These are phyloP conservation scores for Hymenopus coronatus DNA, from an alignment of 2,888 invertebrate species.

Conservation along the genomic window DNA sequence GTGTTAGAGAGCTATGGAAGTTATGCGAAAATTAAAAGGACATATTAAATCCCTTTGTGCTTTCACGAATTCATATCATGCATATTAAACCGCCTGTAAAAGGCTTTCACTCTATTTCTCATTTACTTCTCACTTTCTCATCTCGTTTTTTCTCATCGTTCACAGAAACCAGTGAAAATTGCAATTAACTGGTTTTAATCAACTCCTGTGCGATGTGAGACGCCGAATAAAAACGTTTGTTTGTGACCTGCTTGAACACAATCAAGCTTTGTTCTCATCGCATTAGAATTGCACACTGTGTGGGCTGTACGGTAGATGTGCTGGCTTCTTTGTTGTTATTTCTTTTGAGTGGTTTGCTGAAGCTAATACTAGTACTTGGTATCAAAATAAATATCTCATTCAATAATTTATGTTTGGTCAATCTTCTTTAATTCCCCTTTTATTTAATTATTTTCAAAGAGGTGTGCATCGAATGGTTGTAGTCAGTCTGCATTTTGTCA, in stretches of 20 bases:
- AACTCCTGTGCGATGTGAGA: not conserved
- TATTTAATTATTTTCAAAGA: no score
- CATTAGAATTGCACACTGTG: no score
- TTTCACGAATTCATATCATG: not conserved
- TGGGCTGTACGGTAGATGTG: not conserved
- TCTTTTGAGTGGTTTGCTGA: no score
- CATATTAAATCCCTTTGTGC: not conserved
- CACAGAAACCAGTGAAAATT: not conserved
- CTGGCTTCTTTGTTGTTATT: not conserved
- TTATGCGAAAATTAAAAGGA: not conserved
- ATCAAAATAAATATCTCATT: no score
- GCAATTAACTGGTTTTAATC: not conserved
- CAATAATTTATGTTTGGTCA: no score
- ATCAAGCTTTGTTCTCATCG: not conserved
- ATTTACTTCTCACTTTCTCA: not conserved
- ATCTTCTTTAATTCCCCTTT: no score
- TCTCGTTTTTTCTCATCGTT: not conserved
- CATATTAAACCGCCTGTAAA: not conserved
- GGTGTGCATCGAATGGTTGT: no score
- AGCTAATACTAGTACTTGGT: no score
- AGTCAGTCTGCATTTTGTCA: no score
- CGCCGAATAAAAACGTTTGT: not conserved
- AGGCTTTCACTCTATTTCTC: not conserved
- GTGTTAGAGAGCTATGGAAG: not conserved
- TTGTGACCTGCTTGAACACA: not conserved